Base-by-base conservation (phyloP, 2,888 invertebrate species). In the Ophion slaviceki region DNA sequence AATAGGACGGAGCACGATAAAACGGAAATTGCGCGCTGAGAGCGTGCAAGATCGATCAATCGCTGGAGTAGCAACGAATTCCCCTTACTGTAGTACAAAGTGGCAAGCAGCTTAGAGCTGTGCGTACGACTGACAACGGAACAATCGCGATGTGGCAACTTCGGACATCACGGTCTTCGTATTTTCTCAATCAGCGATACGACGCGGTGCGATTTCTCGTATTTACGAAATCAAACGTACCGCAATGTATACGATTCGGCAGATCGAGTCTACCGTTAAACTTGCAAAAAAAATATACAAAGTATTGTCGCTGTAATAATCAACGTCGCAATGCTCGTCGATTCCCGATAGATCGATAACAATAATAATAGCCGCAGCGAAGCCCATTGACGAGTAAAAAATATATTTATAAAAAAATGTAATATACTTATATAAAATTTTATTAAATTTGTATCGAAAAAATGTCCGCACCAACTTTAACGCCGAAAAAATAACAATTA, bases 91-190 rank as follows among this genome's bases (percentile, higher is more conserved):
- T 32, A 67, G 40, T 17, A 32, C 32, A 68, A 17, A 28, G 66
- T 32, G 45, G 28, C 72, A 20, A 66, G 72, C 45, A n/a, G 61
- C 68, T 20, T 53, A 32, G 57, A 47, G 67, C 14, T 17, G 53
- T 53, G 17, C 20, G 68, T 47, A 70, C 45, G 74, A 85, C 81
- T 85, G 81, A 74, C 40, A 59, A 62, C 68, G 71, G 61, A 32
- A 47, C 78, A 74, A 70, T 74, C 40, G 78, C 20, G n/a, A 64
- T 64, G 53, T 17, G 14, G 17, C 72, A 59, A 8, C 24, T n/a
- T n/a, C 32, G 57, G 17, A 57, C 28, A 72, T 36, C 36, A 36
- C 7, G 40, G 7, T 59, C 36, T 8, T 59, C 36, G 20, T 74
- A 59, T 80, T 80, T 59, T 10, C 11, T 72, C 66, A 57, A 53